Evolutionary conservation across 2,888 invertebrate genomes (phyloP).

Genomic region (Mythimna albipuncta): DNA sequence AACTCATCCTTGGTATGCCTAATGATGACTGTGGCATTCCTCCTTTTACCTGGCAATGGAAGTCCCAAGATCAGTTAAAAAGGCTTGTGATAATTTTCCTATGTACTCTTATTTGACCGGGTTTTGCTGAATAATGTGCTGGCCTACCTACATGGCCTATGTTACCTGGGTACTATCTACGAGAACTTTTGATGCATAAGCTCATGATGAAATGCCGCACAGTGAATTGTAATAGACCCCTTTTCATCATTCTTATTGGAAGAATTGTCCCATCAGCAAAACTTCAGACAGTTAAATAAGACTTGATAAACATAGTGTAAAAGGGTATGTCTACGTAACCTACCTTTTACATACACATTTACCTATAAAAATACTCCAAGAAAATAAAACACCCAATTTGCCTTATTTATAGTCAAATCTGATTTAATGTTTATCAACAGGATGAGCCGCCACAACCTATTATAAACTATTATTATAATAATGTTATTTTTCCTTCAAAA

Average conservation of each 20-base stretch:
- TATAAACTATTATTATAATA: background rate
- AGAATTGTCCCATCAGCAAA: background rate
- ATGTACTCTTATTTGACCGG: too few relatives aligned
- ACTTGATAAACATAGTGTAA: background rate
- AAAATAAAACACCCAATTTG: background rate
- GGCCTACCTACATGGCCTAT: too few relatives aligned
- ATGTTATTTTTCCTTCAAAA: constrained; percentile 7
- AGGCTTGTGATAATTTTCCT: background rate
- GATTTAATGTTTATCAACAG: constrained; percentile 3
- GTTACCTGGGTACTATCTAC: too few relatives aligned
- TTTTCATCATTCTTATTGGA: too few relatives aligned
- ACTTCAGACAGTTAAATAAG: background rate
- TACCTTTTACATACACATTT: background rate
- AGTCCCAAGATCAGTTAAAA: too few relatives aligned
- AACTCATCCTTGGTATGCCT: background rate
- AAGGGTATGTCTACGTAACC: background rate
- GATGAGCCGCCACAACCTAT: constrained; percentile 1
- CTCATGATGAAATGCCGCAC: too few relatives aligned
- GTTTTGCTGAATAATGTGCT: too few relatives aligned
- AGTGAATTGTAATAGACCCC: too few relatives aligned
- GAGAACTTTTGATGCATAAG: too few relatives aligned
- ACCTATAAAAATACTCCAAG: background rate
- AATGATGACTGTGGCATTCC: background rate
- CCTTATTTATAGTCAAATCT: background rate
- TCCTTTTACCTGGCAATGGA: background rate